Percentiles rank a stretch among this genome's conserved stretches.
These are phyloP conservation scores for Clarias batrachus DNA, from an alignment of 2,113 vertebrate genomes.

Conservation along the genomic window DNA sequence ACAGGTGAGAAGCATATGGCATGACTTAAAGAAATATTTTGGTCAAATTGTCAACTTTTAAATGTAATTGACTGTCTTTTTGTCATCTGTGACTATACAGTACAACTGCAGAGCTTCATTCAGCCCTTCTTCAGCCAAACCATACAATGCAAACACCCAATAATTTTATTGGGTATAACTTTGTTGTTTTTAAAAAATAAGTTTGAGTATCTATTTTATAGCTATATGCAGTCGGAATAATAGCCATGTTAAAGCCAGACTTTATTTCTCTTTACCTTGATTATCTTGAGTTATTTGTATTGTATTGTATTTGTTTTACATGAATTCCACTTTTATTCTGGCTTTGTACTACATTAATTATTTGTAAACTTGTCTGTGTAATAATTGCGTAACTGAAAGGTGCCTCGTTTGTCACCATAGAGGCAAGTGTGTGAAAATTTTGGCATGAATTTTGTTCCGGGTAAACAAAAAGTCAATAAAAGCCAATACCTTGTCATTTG, in stretches of 20 bases:
- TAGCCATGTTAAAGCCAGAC: neutral
- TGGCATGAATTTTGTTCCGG: neutral
- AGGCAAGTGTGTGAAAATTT: neutral
- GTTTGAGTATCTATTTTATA: neutral
- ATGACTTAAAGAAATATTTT: neutral
- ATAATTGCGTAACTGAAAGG: neutral
- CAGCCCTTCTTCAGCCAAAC: neutral
- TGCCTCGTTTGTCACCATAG: too few species aligned
- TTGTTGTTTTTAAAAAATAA: neutral
- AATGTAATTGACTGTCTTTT: neutral
- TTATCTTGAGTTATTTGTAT: neutral
- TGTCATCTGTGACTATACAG: neutral
- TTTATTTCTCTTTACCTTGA: neutral
- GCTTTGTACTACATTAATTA: too few species aligned
- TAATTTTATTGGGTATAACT: too few species aligned
- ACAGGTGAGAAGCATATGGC: neutral
- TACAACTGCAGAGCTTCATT: neutral
- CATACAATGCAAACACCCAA: too few species aligned
- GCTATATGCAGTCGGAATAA: neutral
- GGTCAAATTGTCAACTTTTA: neutral
- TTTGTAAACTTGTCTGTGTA: neutral
- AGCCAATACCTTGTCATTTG: neutral
- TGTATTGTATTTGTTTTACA: neutral
- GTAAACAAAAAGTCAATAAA: neutral
- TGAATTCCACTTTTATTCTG: neutral